Conservation (phyloP, 2,888 invertebrate genomes). For the Epirrhoe tristata region DNA sequence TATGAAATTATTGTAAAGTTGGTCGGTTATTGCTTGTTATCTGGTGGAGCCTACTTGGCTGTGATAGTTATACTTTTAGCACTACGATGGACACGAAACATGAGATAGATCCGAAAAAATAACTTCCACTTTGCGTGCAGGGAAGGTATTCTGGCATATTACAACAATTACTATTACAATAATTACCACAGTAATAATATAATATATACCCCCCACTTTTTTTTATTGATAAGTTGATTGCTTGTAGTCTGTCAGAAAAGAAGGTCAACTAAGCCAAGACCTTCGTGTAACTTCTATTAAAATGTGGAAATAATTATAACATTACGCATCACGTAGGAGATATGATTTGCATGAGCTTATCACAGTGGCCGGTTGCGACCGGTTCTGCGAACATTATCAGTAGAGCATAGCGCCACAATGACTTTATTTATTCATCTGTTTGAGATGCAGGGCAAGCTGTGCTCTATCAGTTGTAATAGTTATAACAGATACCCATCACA, state of each 20-base stretch:
- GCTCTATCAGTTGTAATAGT: neutral
- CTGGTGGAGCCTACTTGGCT: too few relatives aligned
- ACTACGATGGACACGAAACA: too few relatives aligned
- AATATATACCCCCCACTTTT: too few relatives aligned
- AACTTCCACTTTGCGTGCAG: too few relatives aligned
- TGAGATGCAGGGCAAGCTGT: slow-evolving; percentile 22
- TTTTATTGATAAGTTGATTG: slow-evolving; percentile 11
- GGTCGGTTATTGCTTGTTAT: too few relatives aligned
- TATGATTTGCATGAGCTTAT: slow-evolving; percentile 34
- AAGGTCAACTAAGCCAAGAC: slow-evolving; percentile 13
- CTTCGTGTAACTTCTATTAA: slow-evolving; percentile 21
- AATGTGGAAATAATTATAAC: slow-evolving; percentile 28
- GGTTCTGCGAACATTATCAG: slow-evolving; percentile 26
- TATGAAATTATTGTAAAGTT: too few relatives aligned
- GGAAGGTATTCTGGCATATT: too few relatives aligned
- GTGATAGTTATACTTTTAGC: too few relatives aligned
- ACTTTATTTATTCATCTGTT: slow-evolving; percentile 23
- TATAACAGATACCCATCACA: neutral
- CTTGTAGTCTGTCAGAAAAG: slow-evolving; percentile 7
- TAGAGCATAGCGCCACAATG: slow-evolving; percentile 26
- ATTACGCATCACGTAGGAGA: slow-evolving; percentile 32
- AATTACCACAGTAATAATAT: too few relatives aligned
- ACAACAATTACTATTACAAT: slow-evolving; percentile 1
- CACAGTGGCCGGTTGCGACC: slow-evolving; percentile 30
- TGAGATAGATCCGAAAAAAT: too few relatives aligned